A percentile compares a stretch with the other conserved stretches of the same genome.
Evolutionary conservation across 2,113 vertebrate genomes (phyloP).

Genomic region (Eupsittula cactorum): DNA sequence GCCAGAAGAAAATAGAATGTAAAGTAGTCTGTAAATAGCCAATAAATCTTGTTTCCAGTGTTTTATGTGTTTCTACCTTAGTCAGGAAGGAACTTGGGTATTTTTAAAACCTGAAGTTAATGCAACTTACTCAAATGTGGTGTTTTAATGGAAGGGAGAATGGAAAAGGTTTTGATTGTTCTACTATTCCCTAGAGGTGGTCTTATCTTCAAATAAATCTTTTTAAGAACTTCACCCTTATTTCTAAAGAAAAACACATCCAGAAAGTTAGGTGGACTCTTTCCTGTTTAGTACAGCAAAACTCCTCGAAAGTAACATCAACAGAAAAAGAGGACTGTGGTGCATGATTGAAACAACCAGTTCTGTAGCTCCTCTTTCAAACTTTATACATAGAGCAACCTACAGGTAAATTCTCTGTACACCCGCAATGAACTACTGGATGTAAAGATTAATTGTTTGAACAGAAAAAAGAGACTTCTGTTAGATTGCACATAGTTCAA

Average conservation of each 20-base stretch:
- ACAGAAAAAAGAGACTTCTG: background rate
- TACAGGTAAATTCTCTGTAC: background rate
- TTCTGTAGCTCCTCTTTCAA: background rate
- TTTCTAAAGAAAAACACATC: conserved; percentile 25
- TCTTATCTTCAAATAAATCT: conserved; percentile 32
- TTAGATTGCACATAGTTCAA: background rate
- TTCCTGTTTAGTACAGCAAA: conserved; percentile 14
- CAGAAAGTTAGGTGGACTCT: background rate
- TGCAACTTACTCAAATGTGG: background rate
- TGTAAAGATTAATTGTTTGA: background rate
- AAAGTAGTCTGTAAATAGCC: conserved; percentile 53
- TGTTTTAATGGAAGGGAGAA: conserved; percentile 27
- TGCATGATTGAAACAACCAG: background rate
- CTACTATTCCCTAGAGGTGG: background rate
- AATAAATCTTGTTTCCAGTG: conserved; percentile 44
- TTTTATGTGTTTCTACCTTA: conserved; percentile 46
- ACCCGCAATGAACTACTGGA: background rate
- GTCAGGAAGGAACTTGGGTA: conserved; percentile 44
- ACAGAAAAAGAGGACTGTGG: background rate
- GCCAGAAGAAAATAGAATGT: conserved; percentile 45
- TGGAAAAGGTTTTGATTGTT: conserved; percentile 44
- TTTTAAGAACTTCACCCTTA: background rate
- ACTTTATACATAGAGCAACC: background rate
- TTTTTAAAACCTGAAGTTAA: conserved; percentile 27
- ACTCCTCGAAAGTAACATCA: background rate